Percentiles rank a stretch among this genome's conserved stretches.
phyloP scores from a whole-genome alignment of 2,113 vertebrate species.

The Trinectes maculatus region DNA sequence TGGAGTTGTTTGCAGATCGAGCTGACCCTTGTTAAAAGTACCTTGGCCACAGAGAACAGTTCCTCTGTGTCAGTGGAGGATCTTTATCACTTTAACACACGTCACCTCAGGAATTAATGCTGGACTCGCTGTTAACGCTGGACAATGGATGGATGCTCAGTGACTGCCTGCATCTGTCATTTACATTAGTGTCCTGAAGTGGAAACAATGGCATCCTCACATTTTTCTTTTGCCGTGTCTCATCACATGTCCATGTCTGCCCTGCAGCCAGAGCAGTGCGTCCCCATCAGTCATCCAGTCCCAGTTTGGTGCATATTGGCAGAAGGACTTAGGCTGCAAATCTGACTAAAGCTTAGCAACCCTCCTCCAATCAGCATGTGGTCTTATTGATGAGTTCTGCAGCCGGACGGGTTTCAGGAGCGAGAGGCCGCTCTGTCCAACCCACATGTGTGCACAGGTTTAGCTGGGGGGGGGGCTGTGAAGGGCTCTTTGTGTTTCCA shows the following conservation, averaged over 20 bases:
- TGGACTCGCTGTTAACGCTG: slow-evolving; percentile 34
- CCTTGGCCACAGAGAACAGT: slow-evolving; percentile 32
- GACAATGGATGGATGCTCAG: slow-evolving; percentile 46
- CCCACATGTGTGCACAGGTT: slow-evolving; percentile 23
- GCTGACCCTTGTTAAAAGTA: slow-evolving; percentile 41
- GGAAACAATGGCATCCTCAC: slow-evolving; percentile 12
- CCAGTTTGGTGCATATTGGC: slow-evolving; percentile 19
- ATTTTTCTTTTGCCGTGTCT: slow-evolving; percentile 20
- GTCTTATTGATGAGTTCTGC: slow-evolving; percentile 59
- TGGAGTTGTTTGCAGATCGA: slow-evolving; percentile 32
- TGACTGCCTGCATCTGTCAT: slow-evolving; percentile 46
- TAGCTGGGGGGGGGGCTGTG: slow-evolving; percentile 21
- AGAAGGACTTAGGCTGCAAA: slow-evolving; percentile 20
- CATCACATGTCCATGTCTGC: slow-evolving; percentile 4
- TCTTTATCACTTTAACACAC: slow-evolving; percentile 62
- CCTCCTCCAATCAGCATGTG: slow-evolving; percentile 45
- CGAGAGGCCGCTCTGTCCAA: slow-evolving; percentile 38
- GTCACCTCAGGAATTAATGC: slow-evolving; percentile 43
- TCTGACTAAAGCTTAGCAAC: slow-evolving; percentile 31
- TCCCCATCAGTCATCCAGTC: slow-evolving; percentile 11
- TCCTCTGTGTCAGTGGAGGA: slow-evolving; percentile 42
- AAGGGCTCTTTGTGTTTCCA: slow-evolving; percentile 27
- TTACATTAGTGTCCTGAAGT: slow-evolving; percentile 47
- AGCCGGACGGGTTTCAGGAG: slow-evolving; percentile 40
- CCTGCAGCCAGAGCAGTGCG: background rate